Evolutionary conservation across 1,140 invertebrate species (phyloP), one percentile per base, ranked within the genome.

Genomic region (Olivierus martensii): DNA sequence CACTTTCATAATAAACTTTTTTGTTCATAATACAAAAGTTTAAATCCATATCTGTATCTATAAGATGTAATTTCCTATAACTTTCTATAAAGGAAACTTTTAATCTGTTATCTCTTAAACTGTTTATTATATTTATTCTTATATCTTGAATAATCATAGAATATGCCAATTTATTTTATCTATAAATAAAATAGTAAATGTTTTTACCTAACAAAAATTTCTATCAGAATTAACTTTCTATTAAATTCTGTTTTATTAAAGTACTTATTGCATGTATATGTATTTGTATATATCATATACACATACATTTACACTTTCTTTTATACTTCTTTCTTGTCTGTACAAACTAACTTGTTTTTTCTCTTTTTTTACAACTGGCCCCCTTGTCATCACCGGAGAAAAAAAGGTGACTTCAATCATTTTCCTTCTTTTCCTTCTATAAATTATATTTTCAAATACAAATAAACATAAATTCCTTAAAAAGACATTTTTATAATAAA

Each of bases 361-460:
- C 54, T 58, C 52, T 54, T 48, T 53, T 42, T 49, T 51, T 45
- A 45, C 52, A 56, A 52, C 55, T 58, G 56, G 56, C 53, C 52
- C 39, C 52, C 56, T 48, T 55, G 52, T 52, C 48, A 54, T 39
- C 52, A 54, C 47, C 50, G 56, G 56, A 58, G 52, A 51, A 58
- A 58, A 55, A 52, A 54, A 58, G 56, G 56, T 54, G 56, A 54
- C 52, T 48, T 21, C 46, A 48, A 10, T 21, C 22, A 18, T 34
- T 48, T 48, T 18, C 19, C 46, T 35, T 21, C 17, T 21, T 48
- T 34, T 15, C 28, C 9, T 21, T 48, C 35, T 34, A 34, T 15
- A 28, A 28, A 28, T 9, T 28, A 28, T 28, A 28, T 28, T 34
- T 48, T 28, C 28, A 22, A 36, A 21, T 51, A 12, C 15, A 21